Conservation (phyloP, 2,113 vertebrate genomes). For the Arothron firmamentum region DNA sequence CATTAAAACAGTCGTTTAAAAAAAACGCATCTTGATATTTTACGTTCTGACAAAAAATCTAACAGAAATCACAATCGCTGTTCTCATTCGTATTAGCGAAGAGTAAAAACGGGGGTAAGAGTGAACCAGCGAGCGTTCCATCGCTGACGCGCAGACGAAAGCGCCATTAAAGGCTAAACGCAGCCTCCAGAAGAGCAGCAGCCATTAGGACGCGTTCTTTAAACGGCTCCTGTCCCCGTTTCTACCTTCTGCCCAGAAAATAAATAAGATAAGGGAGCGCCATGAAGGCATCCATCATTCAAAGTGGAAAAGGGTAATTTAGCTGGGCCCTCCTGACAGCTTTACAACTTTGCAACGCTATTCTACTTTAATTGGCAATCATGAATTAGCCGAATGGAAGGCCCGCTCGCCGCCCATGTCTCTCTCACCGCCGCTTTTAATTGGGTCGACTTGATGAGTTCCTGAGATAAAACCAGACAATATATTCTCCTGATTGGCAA, state of each 20-base stretch:
- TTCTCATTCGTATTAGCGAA: too few relatives aligned
- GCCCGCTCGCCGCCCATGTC: conserved; percentile 62
- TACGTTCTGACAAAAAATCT: too few relatives aligned
- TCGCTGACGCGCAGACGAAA: too few relatives aligned
- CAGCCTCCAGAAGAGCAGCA: conserved; percentile 15
- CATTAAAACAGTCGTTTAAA: too few relatives aligned
- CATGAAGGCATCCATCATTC: conserved; percentile 74
- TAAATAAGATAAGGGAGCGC: conserved; percentile 75
- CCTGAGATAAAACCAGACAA: conserved; percentile 77
- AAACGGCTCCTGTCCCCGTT: conserved; percentile 34
- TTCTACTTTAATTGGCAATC: conserved; percentile 81
- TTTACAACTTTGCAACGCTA: conserved; percentile 74
- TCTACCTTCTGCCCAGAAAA: conserved; percentile 44
- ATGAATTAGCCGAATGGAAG: conserved; percentile 78
- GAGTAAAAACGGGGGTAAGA: too few relatives aligned
- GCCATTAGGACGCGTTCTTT: conserved; percentile 24
- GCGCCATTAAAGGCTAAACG: not conserved
- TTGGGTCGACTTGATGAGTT: conserved; percentile 78
- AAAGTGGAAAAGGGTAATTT: conserved; percentile 76
- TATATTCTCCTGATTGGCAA: conserved; percentile 76
- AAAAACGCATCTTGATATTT: too few relatives aligned
- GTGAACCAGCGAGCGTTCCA: too few relatives aligned
- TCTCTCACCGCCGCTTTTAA: conserved; percentile 74
- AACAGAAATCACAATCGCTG: too few relatives aligned
- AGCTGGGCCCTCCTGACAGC: conserved; percentile 71